Base-by-base conservation (phyloP, 2,888 invertebrate genomes). In the Thymelicus acteon region DNA sequence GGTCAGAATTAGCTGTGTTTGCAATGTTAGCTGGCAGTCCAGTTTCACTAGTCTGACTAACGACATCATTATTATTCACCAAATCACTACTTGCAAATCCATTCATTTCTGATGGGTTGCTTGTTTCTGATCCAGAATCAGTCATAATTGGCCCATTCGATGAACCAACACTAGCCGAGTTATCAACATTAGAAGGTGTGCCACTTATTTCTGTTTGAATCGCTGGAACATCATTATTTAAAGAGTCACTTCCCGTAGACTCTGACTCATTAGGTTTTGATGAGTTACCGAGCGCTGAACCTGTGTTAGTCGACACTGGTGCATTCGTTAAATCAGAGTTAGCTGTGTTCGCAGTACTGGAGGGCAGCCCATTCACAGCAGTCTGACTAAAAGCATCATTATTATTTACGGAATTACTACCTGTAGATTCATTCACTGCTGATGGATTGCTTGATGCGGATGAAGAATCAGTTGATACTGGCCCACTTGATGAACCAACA, bases 401-500 rank as follows among this genome's bases (percentile, higher is more conserved):
- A 40, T 47, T 69, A 49, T 60, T 57, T 13, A 54, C 3, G 0
- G 39, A 52, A 10, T 13, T 7, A 52, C 24, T 57, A 7, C 10
- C 44, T 19, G 8, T n/a, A 44, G n/a, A 31, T 13, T 1, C 47
- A 37, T 44, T 44, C 1, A 1, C 0, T 39, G 19, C 37, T 39
- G 49, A 7, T 13, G 62, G 24, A 12, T 62, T 62, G 13, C 31
- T 62, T 19, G 40, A 1, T 3, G 15, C 10, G 13, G 19, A 39
- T 24, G 8, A 19, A 2, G 62, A 49, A 31, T 31, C 62, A 8
- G n/a, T 47, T 2, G 10, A 12, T 0, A n/a, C 12, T 15, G 62
- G 47, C 19, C 37, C 24, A n/a, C 61, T 52, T 19, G 10, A 39
- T 12, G 40, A 70, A n/a, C 40, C 73, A 7, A 61, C 7, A 54